These are phyloP conservation scores for Acleris cristana DNA, from an alignment of 2,888 invertebrate genomes.

Conservation along the genomic window DNA sequence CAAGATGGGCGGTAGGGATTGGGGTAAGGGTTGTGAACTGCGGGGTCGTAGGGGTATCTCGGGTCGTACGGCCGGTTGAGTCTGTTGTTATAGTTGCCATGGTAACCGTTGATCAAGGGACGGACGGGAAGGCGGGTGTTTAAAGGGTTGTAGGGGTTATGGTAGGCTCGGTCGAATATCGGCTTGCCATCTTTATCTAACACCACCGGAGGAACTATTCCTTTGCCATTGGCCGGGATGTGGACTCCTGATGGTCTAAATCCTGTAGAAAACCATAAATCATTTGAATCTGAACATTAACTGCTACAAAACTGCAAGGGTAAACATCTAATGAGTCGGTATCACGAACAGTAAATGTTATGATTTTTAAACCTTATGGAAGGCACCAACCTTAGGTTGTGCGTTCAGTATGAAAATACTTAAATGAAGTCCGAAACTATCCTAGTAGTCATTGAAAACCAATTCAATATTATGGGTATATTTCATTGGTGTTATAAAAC, in stretches of 20 bases:
- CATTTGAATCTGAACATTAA: too few species aligned
- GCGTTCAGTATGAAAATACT: too few species aligned
- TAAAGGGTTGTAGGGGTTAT: slow-evolving; percentile 45
- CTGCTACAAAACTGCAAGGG: too few species aligned
- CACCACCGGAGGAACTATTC: slow-evolving; percentile 68
- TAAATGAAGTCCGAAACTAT: too few species aligned
- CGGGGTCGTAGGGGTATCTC: slow-evolving; percentile 29
- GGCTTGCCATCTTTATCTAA: slow-evolving; percentile 56
- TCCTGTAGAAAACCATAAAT: slow-evolving; percentile 51
- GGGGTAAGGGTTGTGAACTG: slow-evolving; percentile 31
- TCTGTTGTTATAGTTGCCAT: slow-evolving; percentile 51
- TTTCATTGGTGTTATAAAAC: too few species aligned
- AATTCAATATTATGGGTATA: too few species aligned
- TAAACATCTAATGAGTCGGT: too few species aligned
- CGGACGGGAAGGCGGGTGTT: slow-evolving; percentile 61
- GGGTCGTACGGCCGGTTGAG: slow-evolving; percentile 47
- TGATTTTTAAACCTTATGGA: too few species aligned
- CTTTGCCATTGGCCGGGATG: slow-evolving; percentile 85
- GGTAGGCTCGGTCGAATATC: slow-evolving; percentile 48
- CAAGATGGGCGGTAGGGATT: slow-evolving; percentile 28
- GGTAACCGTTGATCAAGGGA: slow-evolving; percentile 46
- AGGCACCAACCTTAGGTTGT: too few species aligned
- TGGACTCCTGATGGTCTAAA: slow-evolving; percentile 87
- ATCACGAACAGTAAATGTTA: too few species aligned
- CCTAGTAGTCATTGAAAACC: too few species aligned